Base-by-base conservation (phyloP, 1,140 invertebrate genomes). In the Brachionus rotundiformis region DNA sequence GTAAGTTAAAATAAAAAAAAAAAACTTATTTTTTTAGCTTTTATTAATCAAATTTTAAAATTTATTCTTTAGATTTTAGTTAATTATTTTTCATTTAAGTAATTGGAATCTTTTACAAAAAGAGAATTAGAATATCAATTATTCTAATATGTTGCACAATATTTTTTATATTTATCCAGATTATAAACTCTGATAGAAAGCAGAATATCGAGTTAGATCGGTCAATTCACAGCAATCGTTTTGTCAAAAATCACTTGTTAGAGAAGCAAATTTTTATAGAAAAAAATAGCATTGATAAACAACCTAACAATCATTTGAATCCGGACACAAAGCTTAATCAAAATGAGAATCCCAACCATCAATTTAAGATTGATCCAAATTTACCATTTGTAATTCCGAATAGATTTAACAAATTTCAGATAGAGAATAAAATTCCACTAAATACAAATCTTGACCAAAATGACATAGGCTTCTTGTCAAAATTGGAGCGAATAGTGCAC, bases 81-180 rank as follows among this genome's bases (percentile, higher is more conserved):
- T n/a, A 41, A 13, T 29, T 63, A 27, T 63, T 63, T 8, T 31
- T 19, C 27, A 16, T 33, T 68, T 19, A 68, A 68, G 63, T 31
- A 36, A 68, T 68, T 19, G 63, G 63, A 19, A 8, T 68, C 19
- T 68, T 68, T 68, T 68, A 68, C 31, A 33, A 36, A 36, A 68
- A 68, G 10, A 68, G 33, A 68, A n/a, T 68, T 68, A 68, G 63
- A 68, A 68, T 68, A 33, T 68, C 63, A 33, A 68, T 68, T 19
- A 8, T 23, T 36, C 31, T 68, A 68, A 68, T 68, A 68, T 68
- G 63, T 16, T 68, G 63, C 33, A 33, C 31, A 10, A 16, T 36
- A 16, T 36, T 68, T 68, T 33, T 68, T 7, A 39, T 68, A 10
- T 6, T 31, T 19, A n/a, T 36, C 16, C 27, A 31, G 23, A 36